Evolutionary conservation across 53 echinoderm and acorn worm genomes (phyloP), one percentile per base, ranked within the genome.

Genomic region (Patiria pectinifera): DNA sequence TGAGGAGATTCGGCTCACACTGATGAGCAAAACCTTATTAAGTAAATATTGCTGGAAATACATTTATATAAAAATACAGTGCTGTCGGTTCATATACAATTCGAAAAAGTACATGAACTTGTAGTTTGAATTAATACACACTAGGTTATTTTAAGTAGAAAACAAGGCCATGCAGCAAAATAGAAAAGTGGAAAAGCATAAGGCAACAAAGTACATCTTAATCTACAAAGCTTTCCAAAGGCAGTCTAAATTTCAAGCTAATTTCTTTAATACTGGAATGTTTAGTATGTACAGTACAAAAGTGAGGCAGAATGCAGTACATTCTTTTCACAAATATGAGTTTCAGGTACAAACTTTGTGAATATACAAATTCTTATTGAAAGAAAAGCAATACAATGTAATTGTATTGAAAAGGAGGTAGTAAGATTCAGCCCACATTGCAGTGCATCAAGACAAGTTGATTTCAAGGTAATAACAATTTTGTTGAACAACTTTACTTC

Each of bases 221-320:
- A 53, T 85, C n/a, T 45, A 66, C 53, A 21, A 74, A n/a, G 0
- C 44, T 19, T 19, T 44, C 5, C 26, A 75, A 86, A 11, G 86
- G 47, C 70, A 85, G 35, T 86, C 75, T 86, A 86, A 49, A 14
- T 4, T 48, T 71, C 15, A 6, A 85, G 21, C 86, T 86, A 86
- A 74, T 86, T n/a, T 22, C 35, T 35, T 35, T 35, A 35, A 71
- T 72, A 74, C 14, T 86, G 86, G 86, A 86, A 86, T 86, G 86
- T 86, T 74, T 15, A 71, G 86, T 74, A 86, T 74, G 86, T 22
- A 82, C 53, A 82, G 59, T 86, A 86, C 49, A 86, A 74, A 86
- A 48, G 74, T 86, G 71, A 72, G 69, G 86, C 49, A 49, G 24
- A 85, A 62, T 26, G 45, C 66, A 71, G 71, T 58, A 46, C 59